Conservation (phyloP, 2,888 invertebrate species). For the Alentia gelatinosa region DNA sequence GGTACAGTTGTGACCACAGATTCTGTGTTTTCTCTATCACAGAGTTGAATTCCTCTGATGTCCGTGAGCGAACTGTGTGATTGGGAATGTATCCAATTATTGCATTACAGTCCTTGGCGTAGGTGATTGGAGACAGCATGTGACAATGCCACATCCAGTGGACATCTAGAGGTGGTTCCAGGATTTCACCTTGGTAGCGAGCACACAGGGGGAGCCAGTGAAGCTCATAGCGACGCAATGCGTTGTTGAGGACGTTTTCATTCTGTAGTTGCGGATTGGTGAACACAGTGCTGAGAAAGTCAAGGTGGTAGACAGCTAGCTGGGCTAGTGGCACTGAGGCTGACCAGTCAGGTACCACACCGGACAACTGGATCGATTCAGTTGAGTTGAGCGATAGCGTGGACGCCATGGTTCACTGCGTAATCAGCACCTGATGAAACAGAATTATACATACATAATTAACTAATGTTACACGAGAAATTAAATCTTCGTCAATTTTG, state of each 20-base stretch:
- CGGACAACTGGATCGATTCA: background rate
- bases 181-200: conserved; percentile 64
- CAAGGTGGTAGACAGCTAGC: background rate
- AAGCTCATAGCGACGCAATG: conserved; percentile 76
- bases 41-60: conserved; percentile 71
- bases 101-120: conserved; percentile 73
- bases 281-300: background rate
- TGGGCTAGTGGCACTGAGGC: background rate
- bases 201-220: conserved; percentile 82
- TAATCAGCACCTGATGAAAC: no score
- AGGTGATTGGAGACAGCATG: conserved; percentile 76
- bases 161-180: conserved; percentile 82
- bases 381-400: background rate
- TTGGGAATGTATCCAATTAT: conserved; percentile 74
- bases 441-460: no score
- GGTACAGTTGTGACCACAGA: conserved; percentile 73
- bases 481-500: no score
- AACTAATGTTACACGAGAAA: no score
- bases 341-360: background rate
- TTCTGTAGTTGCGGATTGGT: background rate
- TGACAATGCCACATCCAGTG: conserved; percentile 82
- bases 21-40: conserved; percentile 69
- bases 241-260: background rate
- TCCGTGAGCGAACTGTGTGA: conserved; percentile 78
- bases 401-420: background rate